Evolutionary conservation across 2,797 vertebrate species (phyloP).

Genomic region (Leptoclinus maculatus): DNA sequence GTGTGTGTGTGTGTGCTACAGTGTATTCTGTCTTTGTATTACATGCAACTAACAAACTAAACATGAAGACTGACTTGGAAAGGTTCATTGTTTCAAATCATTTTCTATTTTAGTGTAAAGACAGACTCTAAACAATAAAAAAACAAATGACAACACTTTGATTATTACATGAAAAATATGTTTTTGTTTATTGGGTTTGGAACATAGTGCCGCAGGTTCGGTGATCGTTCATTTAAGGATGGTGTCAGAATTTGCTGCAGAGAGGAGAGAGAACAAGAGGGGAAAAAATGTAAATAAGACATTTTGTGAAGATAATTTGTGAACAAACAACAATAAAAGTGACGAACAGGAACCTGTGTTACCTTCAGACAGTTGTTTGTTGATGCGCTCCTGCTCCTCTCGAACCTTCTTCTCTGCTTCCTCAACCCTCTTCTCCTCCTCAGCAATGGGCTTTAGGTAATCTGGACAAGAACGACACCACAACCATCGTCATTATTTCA

Average conservation of each 20-base stretch:
- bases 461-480: conserved; percentile 74
- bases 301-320: background rate
- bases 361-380: conserved; percentile 91
- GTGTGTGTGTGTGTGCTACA: background rate
- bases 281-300: background rate
- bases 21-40: background rate
- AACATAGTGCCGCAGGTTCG: conserved; percentile 33
- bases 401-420: conserved; percentile 87
- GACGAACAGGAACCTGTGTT: conserved; percentile 11
- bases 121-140: background rate
- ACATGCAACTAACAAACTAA: background rate
- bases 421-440: conserved; percentile 89
- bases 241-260: conserved; percentile 82
- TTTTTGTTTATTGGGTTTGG: conserved; percentile 64
- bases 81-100: background rate
- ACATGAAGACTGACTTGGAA: background rate
- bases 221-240: conserved; percentile 82
- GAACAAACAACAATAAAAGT: background rate
- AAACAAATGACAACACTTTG: background rate
- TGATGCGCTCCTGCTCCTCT: conserved; percentile 90
- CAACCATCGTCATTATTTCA: background rate
- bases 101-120: background rate
- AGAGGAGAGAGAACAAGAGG: conserved; percentile 29
- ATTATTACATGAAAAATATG: conserved; percentile 57
- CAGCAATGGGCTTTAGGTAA: conserved; percentile 92